These are phyloP conservation scores for Syngnathus rostellatus DNA, from an alignment of 2,797 vertebrate genomes.

Conservation along the genomic window DNA sequence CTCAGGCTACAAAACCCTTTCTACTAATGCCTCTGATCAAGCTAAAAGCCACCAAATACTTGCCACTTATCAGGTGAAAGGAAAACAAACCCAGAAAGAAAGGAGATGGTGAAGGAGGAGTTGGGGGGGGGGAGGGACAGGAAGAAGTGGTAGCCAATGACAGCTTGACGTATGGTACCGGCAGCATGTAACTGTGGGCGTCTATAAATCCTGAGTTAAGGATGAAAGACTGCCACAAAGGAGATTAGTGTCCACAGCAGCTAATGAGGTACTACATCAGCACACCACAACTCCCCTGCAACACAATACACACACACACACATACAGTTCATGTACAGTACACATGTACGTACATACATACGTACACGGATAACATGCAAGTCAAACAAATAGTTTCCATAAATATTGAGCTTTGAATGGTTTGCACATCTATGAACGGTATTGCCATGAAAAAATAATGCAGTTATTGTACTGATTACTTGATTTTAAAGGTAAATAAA, in stretches of 20 bases:
- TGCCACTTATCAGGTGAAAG: conserved; percentile 35
- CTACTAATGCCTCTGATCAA: not conserved
- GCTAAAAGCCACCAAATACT: conserved; percentile 11
- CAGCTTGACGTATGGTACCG: conserved; percentile 68
- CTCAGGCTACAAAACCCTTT: conserved; percentile 8
- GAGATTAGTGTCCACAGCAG: conserved; percentile 72
- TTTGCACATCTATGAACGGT: not conserved
- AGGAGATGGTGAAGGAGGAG: conserved; percentile 8
- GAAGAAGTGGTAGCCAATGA: conserved; percentile 43
- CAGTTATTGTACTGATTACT: too few relatives aligned
- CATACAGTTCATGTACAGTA: conserved; percentile 11
- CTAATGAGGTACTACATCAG: conserved; percentile 70
- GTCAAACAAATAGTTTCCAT: conserved; percentile 24
- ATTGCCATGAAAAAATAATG: too few relatives aligned
- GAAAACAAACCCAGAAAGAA: conserved; percentile 35
- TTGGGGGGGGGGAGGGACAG: conserved; percentile 22
- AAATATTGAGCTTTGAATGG: not conserved
- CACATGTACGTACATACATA: conserved; percentile 16
- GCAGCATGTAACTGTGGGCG: conserved; percentile 56
- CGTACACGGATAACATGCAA: conserved; percentile 4
- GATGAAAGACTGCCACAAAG: conserved; percentile 79
- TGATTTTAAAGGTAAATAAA: too few relatives aligned
- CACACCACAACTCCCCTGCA: conserved; percentile 31
- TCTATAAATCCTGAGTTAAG: conserved; percentile 79
- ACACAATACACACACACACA: conserved; percentile 33